Base-by-base conservation (phyloP, 2,797 vertebrate genomes). In the Brotula barbata region DNA sequence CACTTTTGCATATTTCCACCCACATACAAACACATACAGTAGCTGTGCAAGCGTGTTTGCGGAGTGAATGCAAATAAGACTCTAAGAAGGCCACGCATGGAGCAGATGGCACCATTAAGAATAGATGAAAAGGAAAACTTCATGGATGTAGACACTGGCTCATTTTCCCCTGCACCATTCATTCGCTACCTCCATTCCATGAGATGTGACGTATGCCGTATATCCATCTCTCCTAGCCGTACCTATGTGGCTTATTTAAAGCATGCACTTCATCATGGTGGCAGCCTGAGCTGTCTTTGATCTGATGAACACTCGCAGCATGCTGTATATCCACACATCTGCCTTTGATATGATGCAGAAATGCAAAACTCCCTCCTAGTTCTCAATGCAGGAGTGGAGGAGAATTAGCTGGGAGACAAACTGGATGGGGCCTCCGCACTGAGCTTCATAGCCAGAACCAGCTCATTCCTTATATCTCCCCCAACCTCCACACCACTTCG, bases 361-460 rank as follows among this genome's bases (percentile, higher is more conserved):
- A n/a, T 5, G 13, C 37, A n/a, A 13, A 49, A 66, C 50, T 37
- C 48, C 52, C 48, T 57, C 58, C 16, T 25, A 23, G 54, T 58
- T 59, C 63, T 73, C 62, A 64, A 62, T 51, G 68, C 60, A 63
- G 43, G 60, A 73, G 70, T 40, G 64, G 71, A 80, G 67, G 70
- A 77, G 69, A 77, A 86, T 73, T 78, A 85, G 81, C 85, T 80
- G 66, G 70, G 49, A 80, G 73, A 66, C 49, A 45, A 48, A 36
- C 56, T 78, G 72, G 75, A 82, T 63, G 63, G 49, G 45, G 47
- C 76, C 64, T 80, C 59, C 58, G 66, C 67, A 55, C 20, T 61
- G 74, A 83, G 82, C 76, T 80, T 49, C 77, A 80, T 74, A 78
- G 80, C 74, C 60, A 83, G 73, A 61, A 75, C 71, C 64, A 33